Conservation (phyloP, 2,797 vertebrate genomes). For the Novumbra hubbsi region DNA sequence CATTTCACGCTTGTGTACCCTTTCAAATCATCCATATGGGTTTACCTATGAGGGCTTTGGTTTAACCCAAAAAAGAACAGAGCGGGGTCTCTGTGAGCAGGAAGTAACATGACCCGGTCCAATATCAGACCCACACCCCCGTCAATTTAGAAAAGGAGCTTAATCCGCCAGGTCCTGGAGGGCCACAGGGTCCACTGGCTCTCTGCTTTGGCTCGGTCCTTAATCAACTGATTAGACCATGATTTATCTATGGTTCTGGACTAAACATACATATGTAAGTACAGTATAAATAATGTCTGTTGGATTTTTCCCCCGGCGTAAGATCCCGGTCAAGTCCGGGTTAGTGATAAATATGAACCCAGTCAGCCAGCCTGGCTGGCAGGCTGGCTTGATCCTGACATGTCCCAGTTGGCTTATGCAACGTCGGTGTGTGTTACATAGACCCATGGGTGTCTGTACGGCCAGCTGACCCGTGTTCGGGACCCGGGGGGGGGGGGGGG, state of each 20-base stretch:
- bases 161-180: not conserved
- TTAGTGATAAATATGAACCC: conserved; percentile 55
- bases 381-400: conserved; percentile 47
- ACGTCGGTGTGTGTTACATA: conserved; percentile 66
- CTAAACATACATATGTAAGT: conserved; percentile 19
- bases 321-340: conserved; percentile 44
- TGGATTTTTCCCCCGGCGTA: conserved; percentile 49
- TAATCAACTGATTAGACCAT: conserved; percentile 53
- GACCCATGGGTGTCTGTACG: conserved; percentile 59
- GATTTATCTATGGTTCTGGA: conserved; percentile 52
- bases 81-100: conserved; percentile 20
- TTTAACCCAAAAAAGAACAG: conserved; percentile 23
- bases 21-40: conserved; percentile 47
- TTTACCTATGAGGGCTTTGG: conserved; percentile 43
- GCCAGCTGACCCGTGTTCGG: conserved; percentile 55
- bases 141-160: conserved; percentile 20
- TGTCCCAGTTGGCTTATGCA: conserved; percentile 53
- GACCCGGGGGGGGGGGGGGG: no score
- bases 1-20: conserved; percentile 60
- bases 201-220: conserved; percentile 39
- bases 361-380: conserved; percentile 46
- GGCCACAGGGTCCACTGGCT: not conserved
- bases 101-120: conserved; percentile 46
- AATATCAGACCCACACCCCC: conserved; percentile 21
- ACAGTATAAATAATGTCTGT: conserved; percentile 42